A percentile compares a stretch with the other conserved stretches of the same genome.
These are phyloP conservation scores for Acrocephalus arundinaceus DNA, from an alignment of 2,113 vertebrate genomes.

Conservation along the genomic window DNA sequence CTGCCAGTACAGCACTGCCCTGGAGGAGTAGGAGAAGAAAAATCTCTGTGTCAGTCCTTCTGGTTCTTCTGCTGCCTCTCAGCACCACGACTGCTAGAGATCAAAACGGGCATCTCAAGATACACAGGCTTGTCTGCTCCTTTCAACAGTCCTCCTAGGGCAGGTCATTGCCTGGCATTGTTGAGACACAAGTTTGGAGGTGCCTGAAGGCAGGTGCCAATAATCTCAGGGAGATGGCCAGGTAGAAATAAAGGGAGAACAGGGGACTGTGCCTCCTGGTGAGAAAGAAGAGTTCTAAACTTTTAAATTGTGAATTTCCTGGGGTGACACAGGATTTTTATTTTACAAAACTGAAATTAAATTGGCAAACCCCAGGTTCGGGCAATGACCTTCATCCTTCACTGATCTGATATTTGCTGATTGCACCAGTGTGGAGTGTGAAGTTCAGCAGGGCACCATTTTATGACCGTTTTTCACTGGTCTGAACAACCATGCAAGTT, in stretches of 20 bases:
- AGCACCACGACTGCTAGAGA: background rate
- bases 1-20: background rate
- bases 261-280: background rate
- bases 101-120: background rate
- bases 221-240: background rate
- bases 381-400: background rate
- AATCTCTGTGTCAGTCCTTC: background rate
- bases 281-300: background rate
- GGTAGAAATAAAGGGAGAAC: background rate
- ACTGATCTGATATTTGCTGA: background rate
- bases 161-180: background rate
- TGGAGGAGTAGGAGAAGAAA: background rate
- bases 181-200: background rate
- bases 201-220: background rate
- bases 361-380: fast-evolving
- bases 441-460: background rate
- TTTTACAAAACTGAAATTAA: background rate
- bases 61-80: background rate
- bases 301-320: background rate
- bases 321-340: background rate
- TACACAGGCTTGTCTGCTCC: background rate
- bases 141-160: background rate
- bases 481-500: background rate
- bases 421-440: background rate
- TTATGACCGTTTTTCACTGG: background rate